Conservation (phyloP, 2,888 invertebrate genomes). For the Ethmia dodecea region DNA sequence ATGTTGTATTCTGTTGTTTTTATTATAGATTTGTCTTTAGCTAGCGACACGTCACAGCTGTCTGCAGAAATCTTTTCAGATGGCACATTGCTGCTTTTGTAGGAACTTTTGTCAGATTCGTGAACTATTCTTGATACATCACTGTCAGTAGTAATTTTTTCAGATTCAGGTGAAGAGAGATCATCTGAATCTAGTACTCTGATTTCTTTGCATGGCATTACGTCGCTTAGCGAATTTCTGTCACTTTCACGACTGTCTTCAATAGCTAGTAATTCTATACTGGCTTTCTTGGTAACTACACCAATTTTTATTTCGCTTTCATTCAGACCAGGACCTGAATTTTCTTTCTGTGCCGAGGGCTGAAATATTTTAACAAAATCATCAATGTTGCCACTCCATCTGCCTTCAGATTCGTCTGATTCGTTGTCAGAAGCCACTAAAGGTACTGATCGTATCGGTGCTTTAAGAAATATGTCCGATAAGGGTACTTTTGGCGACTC, state of each 20-base stretch:
- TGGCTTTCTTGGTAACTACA: neutral
- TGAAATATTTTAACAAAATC: slow-evolving; percentile 26
- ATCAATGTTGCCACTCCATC: slow-evolving; percentile 39
- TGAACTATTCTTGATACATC: too few relatives aligned
- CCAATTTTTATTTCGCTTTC: neutral
- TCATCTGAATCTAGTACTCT: slow-evolving; percentile 37
- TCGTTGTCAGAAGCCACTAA: slow-evolving; percentile 43
- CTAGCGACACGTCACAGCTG: too few relatives aligned
- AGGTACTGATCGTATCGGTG: slow-evolving; percentile 42
- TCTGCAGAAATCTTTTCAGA: too few relatives aligned
- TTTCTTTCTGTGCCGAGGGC: slow-evolving; percentile 2
- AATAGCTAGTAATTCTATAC: slow-evolving; percentile 9
- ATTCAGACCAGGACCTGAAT: too few relatives aligned
- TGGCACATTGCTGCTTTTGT: too few relatives aligned
- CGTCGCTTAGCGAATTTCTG: neutral
- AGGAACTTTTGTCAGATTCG: too few relatives aligned
- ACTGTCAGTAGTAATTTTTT: too few relatives aligned
- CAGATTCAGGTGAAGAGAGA: slow-evolving; percentile 27
- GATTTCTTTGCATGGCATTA: neutral
- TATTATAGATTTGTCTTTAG: neutral
- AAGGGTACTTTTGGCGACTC: slow-evolving; percentile 7
- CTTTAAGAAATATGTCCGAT: slow-evolving; percentile 20
- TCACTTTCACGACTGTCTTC: neutral
- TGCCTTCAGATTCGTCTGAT: slow-evolving; percentile 26
- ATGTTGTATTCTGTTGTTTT: neutral